phyloP scores from a whole-genome alignment of 1,140 invertebrate genomes.

The Macrobrachium rosenbergii region DNA sequence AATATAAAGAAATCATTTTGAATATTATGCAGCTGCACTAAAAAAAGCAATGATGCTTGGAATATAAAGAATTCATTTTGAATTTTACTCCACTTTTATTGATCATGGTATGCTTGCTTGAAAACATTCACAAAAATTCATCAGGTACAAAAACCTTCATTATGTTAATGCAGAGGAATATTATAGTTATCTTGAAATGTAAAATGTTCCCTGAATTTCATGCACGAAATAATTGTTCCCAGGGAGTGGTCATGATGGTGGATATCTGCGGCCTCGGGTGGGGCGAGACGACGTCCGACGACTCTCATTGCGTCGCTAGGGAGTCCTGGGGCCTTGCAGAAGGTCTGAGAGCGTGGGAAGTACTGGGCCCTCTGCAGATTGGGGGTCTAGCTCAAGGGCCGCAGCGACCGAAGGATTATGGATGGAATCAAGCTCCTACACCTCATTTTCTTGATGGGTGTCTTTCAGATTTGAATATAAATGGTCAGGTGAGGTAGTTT shows the following conservation, averaged over 20 bases:
- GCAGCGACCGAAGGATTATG: background rate
- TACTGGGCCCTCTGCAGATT: background rate
- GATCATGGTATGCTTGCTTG: too few relatives aligned
- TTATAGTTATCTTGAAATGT: background rate
- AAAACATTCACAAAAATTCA: too few relatives aligned
- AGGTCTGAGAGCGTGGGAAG: background rate
- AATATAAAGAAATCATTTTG: too few relatives aligned
- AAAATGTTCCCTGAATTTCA: background rate
- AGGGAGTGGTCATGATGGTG: conserved; percentile 39
- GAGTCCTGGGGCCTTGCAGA: conserved; percentile 1
- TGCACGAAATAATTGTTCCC: too few relatives aligned
- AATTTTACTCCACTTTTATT: too few relatives aligned
- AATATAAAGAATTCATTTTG: too few relatives aligned
- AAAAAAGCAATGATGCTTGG: too few relatives aligned
- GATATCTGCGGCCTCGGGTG: conserved; percentile 29
- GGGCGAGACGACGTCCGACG: background rate
- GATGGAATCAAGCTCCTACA: conserved; percentile 23
- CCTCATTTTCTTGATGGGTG: conserved; percentile 25
- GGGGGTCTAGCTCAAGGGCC: conserved; percentile 27
- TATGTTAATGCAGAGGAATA: too few relatives aligned
- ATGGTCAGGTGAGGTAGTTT: conserved; percentile 38
- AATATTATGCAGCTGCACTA: too few relatives aligned
- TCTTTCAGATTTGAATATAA: conserved; percentile 35
- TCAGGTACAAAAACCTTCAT: too few relatives aligned
- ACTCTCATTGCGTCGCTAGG: background rate